These are phyloP conservation scores for Corynorhinus townsendii DNA, from an alignment of 2,113 vertebrate genomes.

Conservation along the genomic window DNA sequence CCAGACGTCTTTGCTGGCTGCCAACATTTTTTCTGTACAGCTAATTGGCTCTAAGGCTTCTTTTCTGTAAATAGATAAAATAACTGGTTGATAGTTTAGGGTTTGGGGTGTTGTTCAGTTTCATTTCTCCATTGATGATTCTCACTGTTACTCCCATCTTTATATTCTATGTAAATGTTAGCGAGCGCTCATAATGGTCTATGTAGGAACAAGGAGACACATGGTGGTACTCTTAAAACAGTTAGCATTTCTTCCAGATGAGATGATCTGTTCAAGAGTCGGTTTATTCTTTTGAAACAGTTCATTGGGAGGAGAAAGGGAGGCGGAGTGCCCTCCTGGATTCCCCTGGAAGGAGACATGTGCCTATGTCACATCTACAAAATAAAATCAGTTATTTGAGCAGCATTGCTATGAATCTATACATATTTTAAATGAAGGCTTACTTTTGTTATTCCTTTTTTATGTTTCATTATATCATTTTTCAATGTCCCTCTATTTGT, in stretches of 20 bases:
- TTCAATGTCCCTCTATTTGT: not conserved
- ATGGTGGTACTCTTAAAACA: not conserved
- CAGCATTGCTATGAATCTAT: not conserved
- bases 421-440: not conserved
- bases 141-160: not conserved
- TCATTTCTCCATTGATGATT: not conserved
- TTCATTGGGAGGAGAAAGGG: not conserved
- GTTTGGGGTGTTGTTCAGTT: not conserved
- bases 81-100: not conserved
- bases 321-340: not conserved
- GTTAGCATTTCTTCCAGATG: not conserved
- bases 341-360: not conserved
- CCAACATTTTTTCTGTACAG: not conserved
- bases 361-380: no score
- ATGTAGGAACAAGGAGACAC: not conserved
- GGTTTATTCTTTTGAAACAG: not conserved
- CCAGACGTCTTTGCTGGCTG: not conserved
- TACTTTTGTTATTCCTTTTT: not conserved
- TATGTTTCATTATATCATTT: not conserved
- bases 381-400: not conserved
- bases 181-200: not conserved
- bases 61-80: not conserved
- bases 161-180: not conserved
- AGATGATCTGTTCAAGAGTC: not conserved
- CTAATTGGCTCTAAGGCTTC: not conserved